Percentiles rank a stretch among this genome's conserved stretches.
Evolutionary conservation across 2,888 invertebrate genomes (phyloP).

Genomic region (Stegophylla sp.): DNA sequence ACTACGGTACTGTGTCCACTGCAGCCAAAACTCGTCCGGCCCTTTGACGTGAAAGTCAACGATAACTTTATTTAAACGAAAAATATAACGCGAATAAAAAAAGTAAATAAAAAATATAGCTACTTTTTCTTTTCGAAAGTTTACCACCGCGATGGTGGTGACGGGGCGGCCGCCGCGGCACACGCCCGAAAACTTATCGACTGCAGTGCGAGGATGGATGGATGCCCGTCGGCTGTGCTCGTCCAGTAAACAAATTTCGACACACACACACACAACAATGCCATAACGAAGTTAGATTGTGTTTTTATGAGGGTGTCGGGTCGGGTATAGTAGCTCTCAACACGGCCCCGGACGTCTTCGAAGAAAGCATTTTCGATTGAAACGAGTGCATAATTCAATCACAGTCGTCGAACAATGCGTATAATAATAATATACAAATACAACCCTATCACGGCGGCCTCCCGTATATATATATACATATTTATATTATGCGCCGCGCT

Average conservation of each 20-base stretch:
- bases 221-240: background rate
- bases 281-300: conserved; percentile 44
- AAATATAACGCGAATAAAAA: too few relatives aligned
- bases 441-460: too few relatives aligned
- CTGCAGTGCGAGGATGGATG: background rate
- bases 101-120: too few relatives aligned
- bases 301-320: conserved; percentile 44
- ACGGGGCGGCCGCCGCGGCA: too few relatives aligned
- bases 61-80: too few relatives aligned
- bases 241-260: conserved; percentile 28
- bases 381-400: conserved; percentile 57
- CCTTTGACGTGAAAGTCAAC: background rate
- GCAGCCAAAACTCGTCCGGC: background rate
- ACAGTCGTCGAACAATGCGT: conserved; percentile 40
- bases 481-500: too few relatives aligned
- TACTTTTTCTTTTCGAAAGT: too few relatives aligned
- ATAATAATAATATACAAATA: conserved; percentile 55
- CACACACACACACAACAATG: conserved; percentile 30
- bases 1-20: too few relatives aligned
- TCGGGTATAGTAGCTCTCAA: background rate
- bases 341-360: background rate
- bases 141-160: too few relatives aligned
- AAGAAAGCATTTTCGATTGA: conserved; percentile 54
- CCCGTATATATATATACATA: too few relatives aligned
- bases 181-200: background rate